A percentile compares a stretch with the other conserved stretches of the same genome.
These are phyloP conservation scores for Mystacides longicornis DNA, from an alignment of 2,888 invertebrate genomes.

Conservation along the genomic window DNA sequence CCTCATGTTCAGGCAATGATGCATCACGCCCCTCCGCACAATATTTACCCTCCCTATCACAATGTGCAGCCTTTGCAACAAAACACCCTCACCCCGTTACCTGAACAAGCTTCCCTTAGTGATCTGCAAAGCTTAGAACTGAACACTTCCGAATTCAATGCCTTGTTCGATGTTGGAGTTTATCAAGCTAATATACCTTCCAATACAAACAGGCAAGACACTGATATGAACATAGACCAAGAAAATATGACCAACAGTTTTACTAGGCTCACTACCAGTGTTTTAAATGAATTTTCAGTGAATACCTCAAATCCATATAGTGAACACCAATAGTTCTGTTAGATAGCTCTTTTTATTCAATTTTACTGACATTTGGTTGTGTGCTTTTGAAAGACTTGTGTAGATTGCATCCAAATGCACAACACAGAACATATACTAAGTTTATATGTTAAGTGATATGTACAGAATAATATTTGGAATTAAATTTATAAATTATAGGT, in stretches of 20 bases:
- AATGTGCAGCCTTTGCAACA: background rate
- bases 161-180: constrained; percentile 29
- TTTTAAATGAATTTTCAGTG: constrained; percentile 28
- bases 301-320: constrained; percentile 8
- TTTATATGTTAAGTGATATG: no score
- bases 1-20: constrained; percentile 20
- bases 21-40: background rate
- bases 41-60: background rate
- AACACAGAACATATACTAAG: no score
- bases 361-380: no score
- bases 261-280: constrained; percentile 42
- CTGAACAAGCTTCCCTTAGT: constrained; percentile 14
- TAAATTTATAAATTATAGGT: no score
- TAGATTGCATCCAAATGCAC: no score
- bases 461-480: no score
- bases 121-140: constrained; percentile 18
- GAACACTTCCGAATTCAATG: constrained; percentile 42
- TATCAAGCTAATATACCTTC: constrained; percentile 18
- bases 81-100: background rate
- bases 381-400: no score
- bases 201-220: constrained; percentile 9
- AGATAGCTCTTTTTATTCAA: no score
- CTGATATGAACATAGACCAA: constrained; percentile 27
- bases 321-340: background rate
- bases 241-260: constrained; percentile 50